phyloP scores from a whole-genome alignment of 2,113 vertebrate genomes.

The Entomyzon cyanotis region DNA sequence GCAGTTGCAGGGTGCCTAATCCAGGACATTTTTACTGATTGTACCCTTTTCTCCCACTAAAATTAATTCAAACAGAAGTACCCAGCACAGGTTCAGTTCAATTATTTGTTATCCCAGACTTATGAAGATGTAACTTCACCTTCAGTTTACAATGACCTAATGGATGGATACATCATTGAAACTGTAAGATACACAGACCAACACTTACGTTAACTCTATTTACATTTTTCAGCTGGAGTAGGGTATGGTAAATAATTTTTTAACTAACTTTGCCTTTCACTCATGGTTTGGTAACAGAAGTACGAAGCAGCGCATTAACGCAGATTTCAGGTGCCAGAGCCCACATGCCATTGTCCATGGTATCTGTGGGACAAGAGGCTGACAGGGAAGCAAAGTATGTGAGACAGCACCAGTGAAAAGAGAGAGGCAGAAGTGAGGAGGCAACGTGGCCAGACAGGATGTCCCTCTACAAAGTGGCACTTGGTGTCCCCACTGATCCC shows the following conservation, averaged over 20 bases:
- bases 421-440: neutral
- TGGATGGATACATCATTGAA: neutral
- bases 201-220: neutral
- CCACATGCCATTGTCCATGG: rapidly evolving
- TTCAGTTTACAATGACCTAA: neutral
- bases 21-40: neutral
- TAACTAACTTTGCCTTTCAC: neutral
- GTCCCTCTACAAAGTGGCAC: neutral
- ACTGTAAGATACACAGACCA: neutral
- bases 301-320: neutral
- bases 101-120: neutral
- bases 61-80: neutral
- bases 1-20: neutral
- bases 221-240: neutral
- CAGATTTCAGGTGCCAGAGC: neutral
- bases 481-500: rapidly evolving
- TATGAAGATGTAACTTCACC: neutral
- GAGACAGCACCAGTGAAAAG: neutral
- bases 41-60: neutral
- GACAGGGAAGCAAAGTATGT: neutral
- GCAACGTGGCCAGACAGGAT: neutral
- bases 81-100: neutral
- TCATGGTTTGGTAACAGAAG: neutral
- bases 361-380: neutral
- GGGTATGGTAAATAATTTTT: neutral